Evolutionary conservation across 2,888 invertebrate genomes (phyloP).

Genomic region (Calephelis perditalis): DNA sequence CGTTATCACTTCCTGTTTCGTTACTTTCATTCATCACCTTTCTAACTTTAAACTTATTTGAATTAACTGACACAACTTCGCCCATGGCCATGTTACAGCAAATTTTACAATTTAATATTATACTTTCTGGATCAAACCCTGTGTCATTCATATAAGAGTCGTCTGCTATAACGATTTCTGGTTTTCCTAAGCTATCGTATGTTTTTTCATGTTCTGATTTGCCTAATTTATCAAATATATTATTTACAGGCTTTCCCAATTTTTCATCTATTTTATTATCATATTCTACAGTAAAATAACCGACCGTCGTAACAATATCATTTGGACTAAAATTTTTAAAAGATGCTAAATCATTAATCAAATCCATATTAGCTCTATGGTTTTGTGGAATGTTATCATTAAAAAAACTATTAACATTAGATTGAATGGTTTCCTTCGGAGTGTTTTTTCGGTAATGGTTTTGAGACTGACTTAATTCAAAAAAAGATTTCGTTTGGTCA

Average conservation of each 20-base stretch:
- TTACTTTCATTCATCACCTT: constrained; percentile 41
- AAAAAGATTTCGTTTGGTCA: constrained; percentile 67
- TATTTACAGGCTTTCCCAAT: constrained; percentile 30
- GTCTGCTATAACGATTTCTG: constrained; percentile 18
- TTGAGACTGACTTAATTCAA: constrained; percentile 70
- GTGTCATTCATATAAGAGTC: constrained; percentile 10
- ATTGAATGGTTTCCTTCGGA: constrained; percentile 23
- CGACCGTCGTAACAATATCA: constrained; percentile 47
- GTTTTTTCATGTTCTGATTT: constrained; percentile 16
- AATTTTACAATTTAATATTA: constrained; percentile 43
- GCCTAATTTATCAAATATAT: neutral
- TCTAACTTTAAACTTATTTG: constrained; percentile 40
- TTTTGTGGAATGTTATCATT: constrained; percentile 38
- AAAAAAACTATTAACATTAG: constrained; percentile 27
- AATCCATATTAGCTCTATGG: constrained; percentile 37
- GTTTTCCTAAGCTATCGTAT: constrained; percentile 15
- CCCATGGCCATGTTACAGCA: constrained; percentile 41
- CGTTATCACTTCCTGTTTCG: constrained; percentile 24
- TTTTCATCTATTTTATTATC: constrained; percentile 33
- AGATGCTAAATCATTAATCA: constrained; percentile 59
- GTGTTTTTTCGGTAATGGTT: constrained; percentile 44
- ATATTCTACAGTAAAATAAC: constrained; percentile 58
- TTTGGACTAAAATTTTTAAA: constrained; percentile 38
- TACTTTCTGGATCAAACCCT: constrained; percentile 20
- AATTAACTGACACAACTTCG: constrained; percentile 28